Evolutionary conservation across 2,797 vertebrate genomes (phyloP), one percentile per base, ranked within the genome.

Genomic region (Lophotriccus pileatus): DNA sequence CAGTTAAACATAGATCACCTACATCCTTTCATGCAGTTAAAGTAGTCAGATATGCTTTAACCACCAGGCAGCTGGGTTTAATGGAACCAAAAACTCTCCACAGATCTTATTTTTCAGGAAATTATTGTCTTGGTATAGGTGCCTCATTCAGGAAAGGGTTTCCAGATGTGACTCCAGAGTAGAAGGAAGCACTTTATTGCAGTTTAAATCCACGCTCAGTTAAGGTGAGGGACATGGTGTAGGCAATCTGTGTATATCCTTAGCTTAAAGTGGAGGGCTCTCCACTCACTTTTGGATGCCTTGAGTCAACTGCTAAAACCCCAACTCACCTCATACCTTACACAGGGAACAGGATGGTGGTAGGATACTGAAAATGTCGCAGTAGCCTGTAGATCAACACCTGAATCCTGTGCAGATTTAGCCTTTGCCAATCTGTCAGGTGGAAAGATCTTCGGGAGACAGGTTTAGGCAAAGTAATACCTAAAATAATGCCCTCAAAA

Each of bases 111-210:
- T 95, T 91, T 94, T 91, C 93, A 94, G 85, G 85, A 96, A 94
- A 90, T 86, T 0, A 50, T 77, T 78, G 75, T 60, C 87, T 85
- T 92, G 49, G n/a, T 87, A 80, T 85, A 92, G 95, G 58, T 91
- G 84, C 76, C 46, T 93, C 53, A 56, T 75, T 83, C 79, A 81
- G 53, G 66, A 95, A 96, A 92, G 64, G 30, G n/a, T 47, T 95
- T 94, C 84, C 94, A 94, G 89, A 83, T 92, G 89, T 87, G 73
- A n/a, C 43, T 89, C 76, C 76, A 87, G 76, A 96, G 85, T 7
- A 89, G 56, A 81, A 91, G 56, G 60, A 83, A 91, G 76, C 59
- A 60, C 74, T 90, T 90, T 32, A 39, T 28, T 83, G 49, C 30
- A 53, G 64, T 43, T 58, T 80, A 62, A 86, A 85, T 80, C 56